A percentile compares a stretch with the other conserved stretches of the same genome.
Conservation (phyloP, 1,140 invertebrate species). For the Drosophila lowei region DNA sequence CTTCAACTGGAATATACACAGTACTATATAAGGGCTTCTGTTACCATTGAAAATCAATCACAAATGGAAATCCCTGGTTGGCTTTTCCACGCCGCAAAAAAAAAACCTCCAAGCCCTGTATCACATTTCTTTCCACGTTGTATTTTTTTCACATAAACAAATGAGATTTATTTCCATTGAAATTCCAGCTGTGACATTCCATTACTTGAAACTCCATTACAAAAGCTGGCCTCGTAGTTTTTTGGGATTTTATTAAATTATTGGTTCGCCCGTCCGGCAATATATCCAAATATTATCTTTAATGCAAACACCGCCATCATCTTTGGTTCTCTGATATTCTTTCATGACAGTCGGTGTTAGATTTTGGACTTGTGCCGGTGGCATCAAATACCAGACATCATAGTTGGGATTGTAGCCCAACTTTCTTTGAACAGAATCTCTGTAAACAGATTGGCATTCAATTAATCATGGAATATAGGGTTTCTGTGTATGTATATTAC, state of each 20-base stretch:
- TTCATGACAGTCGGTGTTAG: conserved; percentile 21
- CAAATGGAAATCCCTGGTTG: too few species aligned
- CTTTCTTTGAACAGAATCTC: not conserved
- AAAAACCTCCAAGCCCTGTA: too few species aligned
- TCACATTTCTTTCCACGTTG: too few species aligned
- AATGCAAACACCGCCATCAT: conserved; percentile 50
- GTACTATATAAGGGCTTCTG: too few species aligned
- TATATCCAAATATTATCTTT: conserved; percentile 48
- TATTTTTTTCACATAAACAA: too few species aligned
- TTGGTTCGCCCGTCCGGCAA: conserved; percentile 18
- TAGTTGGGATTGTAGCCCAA: conserved; percentile 63
- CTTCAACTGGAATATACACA: too few species aligned
- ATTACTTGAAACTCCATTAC: too few species aligned
- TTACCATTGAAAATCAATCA: too few species aligned
- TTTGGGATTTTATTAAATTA: not conserved
- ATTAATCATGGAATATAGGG: not conserved
- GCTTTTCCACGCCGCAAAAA: too few species aligned
- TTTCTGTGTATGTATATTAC: conserved; percentile 9
- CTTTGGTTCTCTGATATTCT: conserved; percentile 24
- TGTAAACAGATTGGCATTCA: conserved; percentile 8
- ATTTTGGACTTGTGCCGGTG: conserved; percentile 29
- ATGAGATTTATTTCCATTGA: too few species aligned
- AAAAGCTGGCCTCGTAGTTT: not conserved
- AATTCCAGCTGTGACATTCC: too few species aligned
- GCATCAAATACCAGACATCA: conserved; percentile 58